Evolutionary conservation across 53 echinoderm and acorn worm genomes (phyloP).

Genomic region (Zoroaster sp.): DNA sequence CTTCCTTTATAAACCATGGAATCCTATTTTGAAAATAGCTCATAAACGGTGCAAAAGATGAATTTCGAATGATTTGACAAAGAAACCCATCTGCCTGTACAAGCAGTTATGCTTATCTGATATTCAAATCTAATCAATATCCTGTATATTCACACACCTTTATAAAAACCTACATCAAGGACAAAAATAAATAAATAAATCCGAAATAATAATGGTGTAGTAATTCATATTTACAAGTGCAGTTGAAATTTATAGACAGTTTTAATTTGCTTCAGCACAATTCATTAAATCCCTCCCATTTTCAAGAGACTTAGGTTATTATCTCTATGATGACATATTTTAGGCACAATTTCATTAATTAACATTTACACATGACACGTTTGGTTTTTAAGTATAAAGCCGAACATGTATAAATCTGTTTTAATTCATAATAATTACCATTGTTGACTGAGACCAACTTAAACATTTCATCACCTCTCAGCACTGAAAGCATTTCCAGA

Average conservation of each 20-base stretch:
- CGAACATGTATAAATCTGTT: background rate
- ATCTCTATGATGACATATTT: background rate
- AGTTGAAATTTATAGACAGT: background rate
- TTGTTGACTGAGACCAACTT: no score
- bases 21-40: no score
- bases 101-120: no score
- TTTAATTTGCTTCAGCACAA: background rate
- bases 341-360: conserved; percentile 31
- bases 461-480: no score
- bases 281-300: background rate
- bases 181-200: background rate
- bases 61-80: no score
- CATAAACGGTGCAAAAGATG: no score
- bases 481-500: no score
- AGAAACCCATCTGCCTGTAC: no score
- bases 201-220: background rate
- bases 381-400: background rate
- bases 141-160: background rate
- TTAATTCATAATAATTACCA: background rate
- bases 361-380: background rate
- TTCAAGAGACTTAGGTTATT: background rate
- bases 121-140: no score
- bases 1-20: no score
- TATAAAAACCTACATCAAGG: background rate
- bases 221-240: background rate